Conservation (phyloP, 2,888 invertebrate species). For the Xestia ashworthii region DNA sequence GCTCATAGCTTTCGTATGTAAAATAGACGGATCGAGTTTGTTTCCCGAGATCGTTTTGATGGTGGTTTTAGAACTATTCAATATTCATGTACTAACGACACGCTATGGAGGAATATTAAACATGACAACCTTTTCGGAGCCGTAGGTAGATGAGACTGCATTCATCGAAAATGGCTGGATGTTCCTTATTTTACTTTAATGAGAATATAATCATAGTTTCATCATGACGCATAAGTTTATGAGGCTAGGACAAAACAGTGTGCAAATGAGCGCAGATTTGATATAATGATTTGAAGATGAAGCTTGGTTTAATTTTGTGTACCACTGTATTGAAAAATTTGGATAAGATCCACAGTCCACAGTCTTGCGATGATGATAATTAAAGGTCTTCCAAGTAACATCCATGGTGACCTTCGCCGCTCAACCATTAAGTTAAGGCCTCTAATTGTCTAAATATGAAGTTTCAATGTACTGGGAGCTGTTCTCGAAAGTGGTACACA, state of each 20-base stretch:
- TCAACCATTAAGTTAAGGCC: neutral
- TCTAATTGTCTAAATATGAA: neutral
- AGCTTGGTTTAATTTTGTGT: neutral
- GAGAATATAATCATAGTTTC: conserved; percentile 27
- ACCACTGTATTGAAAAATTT: neutral
- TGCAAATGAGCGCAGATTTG: conserved; percentile 26
- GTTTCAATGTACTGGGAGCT: neutral
- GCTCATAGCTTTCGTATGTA: conserved; percentile 56
- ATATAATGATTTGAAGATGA: conserved; percentile 16
- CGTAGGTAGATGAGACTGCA: conserved; percentile 21
- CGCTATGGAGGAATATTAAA: conserved; percentile 46
- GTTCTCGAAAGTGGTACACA: neutral
- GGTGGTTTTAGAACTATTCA: conserved; percentile 37
- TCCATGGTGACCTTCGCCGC: neutral
- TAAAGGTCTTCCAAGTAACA: neutral
- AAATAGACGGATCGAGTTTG: conserved; percentile 41
- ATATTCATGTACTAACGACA: conserved; percentile 53
- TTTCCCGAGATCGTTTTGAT: conserved; percentile 47
- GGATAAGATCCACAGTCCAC: neutral
- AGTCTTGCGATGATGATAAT: neutral
- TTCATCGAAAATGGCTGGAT: conserved; percentile 21
- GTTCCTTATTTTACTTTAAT: conserved; percentile 24
- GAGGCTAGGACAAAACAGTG: conserved; percentile 12
- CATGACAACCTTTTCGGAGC: conserved; percentile 18
- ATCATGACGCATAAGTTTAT: conserved; percentile 20